Conservation (phyloP, 2,888 invertebrate species). For the Nephrotoma appendiculata region DNA sequence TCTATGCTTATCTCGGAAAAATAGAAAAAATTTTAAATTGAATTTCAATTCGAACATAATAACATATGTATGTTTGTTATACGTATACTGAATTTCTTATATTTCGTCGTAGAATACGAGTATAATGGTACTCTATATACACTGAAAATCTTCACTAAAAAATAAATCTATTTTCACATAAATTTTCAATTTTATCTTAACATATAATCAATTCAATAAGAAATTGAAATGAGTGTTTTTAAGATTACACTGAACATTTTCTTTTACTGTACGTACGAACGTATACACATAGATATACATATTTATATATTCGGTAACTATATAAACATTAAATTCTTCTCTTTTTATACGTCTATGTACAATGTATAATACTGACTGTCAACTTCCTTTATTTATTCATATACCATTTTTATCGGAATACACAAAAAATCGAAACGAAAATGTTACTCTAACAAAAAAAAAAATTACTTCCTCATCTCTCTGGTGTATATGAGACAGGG, state of each 20-base stretch:
- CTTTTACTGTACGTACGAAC: not conserved
- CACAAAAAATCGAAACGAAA: not conserved
- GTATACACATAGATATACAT: not conserved
- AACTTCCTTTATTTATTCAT: not conserved
- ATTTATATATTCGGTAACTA: not conserved
- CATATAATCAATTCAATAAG: not conserved
- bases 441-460: not conserved
- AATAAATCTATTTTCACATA: not conserved
- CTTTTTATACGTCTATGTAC: not conserved
- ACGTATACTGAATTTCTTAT: not conserved
- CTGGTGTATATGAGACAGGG: not conserved
- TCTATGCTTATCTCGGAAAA: not conserved
- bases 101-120: not conserved
- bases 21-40: not conserved
- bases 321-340: not conserved
- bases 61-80: not conserved
- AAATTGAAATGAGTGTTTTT: not conserved
- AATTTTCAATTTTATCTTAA: not conserved
- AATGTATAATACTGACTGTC: not conserved
- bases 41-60: not conserved
- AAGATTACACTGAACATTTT: not conserved
- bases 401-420: not conserved
- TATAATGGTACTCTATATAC: not conserved
- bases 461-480: not conserved
- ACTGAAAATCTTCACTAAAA: not conserved